Evolutionary conservation across 53 echinoderm and acorn worm genomes (phyloP), one percentile per base, ranked within the genome.

Genomic region (Crossaster papposus): DNA sequence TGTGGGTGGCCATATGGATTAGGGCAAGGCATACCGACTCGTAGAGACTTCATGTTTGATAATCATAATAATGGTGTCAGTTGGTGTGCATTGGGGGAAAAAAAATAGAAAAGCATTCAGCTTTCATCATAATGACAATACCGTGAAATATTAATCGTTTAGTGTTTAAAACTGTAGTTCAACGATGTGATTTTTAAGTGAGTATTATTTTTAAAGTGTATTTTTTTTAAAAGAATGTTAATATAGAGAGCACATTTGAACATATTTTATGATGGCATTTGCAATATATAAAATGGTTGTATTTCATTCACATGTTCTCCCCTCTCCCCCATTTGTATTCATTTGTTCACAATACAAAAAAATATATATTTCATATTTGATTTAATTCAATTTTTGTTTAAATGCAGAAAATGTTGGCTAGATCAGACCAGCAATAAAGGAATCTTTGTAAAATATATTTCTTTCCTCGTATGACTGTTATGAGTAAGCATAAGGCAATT

Each of bases 1-100:
- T 64, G 52, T 12, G 63, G 76, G 36, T 63, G 63, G 62, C 62
- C 76, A 87, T 87, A 87, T 58, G 77, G 87, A 87, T 77, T 87
- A 29, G 38, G 64, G 44, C 14, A 34, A 62, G 24, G 54, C 24
- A 87, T 76, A 87, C 63, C 76, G 55, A 63, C 64, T 62, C 36
- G 29, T 28, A 22, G 36, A 37, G 26, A 32, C 65, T 71, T 80
- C 23, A 38, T 72, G 55, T 58, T 75, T 55, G 12, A 26, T 54
- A 53, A 62, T 51, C 78, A 44, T 30, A 26, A 44, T 30, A 26
- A 62, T 36, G 58, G 77, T 77, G 72, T 85, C 20, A 72, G 30
- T 83, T 83, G 22, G 30, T 30, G 36, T 31, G 2, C 11, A n/a
- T n/a, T n/a, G n/a, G n/a, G n/a, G n/a, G n/a, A n/a, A 22, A 20